Evolutionary conservation across 2,888 invertebrate genomes (phyloP).

Genomic region (Hartigia nigra): DNA sequence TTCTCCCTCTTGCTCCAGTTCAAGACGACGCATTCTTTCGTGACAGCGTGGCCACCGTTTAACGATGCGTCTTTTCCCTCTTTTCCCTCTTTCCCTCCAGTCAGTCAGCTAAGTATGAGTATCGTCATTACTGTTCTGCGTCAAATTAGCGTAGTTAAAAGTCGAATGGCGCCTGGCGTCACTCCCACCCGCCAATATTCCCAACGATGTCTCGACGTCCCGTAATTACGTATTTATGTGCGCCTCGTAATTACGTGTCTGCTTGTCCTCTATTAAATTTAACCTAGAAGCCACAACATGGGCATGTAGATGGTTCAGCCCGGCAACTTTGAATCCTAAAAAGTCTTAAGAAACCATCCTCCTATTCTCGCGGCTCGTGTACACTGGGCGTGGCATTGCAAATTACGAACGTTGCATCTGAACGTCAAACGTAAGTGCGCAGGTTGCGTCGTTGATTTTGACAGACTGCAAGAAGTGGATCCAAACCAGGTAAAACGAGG

Average conservation of each 20-base stretch:
- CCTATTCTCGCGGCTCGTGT: background rate
- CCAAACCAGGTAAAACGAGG: too few species aligned
- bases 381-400: background rate
- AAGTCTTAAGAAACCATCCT: background rate
- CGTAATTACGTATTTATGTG: conserved; percentile 62
- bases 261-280: conserved; percentile 58
- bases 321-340: background rate
- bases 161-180: conserved; percentile 24
- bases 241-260: conserved; percentile 58
- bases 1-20: background rate
- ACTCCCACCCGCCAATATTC: conserved; percentile 12
- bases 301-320: background rate
- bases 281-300: conserved; percentile 18
- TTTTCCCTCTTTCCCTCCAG: conserved; percentile 30
- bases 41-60: conserved; percentile 5
- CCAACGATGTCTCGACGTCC: conserved; percentile 20
- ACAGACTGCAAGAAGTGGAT: background rate
- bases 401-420: background rate
- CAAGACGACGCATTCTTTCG: background rate
- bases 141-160: conserved; percentile 33
- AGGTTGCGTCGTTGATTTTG: background rate
- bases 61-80: conserved; percentile 11
- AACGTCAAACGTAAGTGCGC: background rate
- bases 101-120: conserved; percentile 8
- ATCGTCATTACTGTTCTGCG: conserved; percentile 24